phyloP scores from a whole-genome alignment of 2,113 vertebrate species.

The Sarotherodon lohbergeri region DNA sequence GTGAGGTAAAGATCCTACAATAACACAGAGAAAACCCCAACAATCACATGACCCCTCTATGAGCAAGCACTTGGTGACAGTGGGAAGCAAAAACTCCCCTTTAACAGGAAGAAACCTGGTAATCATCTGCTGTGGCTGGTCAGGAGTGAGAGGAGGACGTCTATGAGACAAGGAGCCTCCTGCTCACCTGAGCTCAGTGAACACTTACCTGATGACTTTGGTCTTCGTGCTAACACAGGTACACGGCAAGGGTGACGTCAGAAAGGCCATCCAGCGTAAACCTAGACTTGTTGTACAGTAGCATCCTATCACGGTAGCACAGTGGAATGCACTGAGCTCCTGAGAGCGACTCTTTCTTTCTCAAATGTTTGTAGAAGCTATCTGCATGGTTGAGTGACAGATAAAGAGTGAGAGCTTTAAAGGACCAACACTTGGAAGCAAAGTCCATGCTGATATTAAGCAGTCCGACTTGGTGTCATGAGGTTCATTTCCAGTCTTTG shows the following conservation, averaged over 20 bases:
- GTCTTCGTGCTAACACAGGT: too few relatives aligned
- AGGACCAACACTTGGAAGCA: rapidly evolving
- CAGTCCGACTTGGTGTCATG: rapidly evolving
- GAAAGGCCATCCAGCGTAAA: too few relatives aligned
- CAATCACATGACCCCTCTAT: not conserved
- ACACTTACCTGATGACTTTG: not conserved
- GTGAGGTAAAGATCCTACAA: not conserved
- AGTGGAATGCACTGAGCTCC: too few relatives aligned
- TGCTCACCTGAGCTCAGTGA: not conserved
- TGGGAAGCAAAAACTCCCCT: rapidly evolving
- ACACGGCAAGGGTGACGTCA: too few relatives aligned
- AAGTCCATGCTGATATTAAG: not conserved
- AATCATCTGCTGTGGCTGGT: not conserved
- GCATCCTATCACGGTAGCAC: too few relatives aligned
- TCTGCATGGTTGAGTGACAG: not conserved
- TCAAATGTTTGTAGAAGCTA: not conserved
- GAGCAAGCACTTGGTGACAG: not conserved
- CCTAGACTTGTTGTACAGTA: too few relatives aligned
- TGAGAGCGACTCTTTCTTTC: too few relatives aligned
- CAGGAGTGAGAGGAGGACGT: not conserved
- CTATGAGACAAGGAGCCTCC: not conserved
- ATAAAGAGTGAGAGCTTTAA: not conserved
- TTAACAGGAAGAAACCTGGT: not conserved
- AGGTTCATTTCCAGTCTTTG: not conserved
- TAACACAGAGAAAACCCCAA: not conserved